phyloP scores from a whole-genome alignment of 2,113 vertebrate genomes.

The Rhegmatorhina hoffmannsi region DNA sequence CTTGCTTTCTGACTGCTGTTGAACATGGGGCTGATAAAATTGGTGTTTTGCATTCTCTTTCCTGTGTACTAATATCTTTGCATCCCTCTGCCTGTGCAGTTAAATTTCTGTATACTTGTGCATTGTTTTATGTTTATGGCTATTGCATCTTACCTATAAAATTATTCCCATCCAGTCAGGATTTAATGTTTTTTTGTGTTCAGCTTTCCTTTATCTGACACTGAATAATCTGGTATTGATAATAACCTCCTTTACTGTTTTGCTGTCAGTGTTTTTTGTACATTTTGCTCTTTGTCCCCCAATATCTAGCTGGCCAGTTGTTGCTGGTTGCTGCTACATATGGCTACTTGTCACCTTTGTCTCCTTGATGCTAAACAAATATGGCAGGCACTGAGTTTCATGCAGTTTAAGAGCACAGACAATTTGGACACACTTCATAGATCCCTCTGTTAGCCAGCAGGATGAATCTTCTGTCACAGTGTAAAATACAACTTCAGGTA shows the following conservation, averaged over 20 bases:
- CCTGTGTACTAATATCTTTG: not conserved
- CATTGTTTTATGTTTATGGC: not conserved
- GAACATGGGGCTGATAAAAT: not conserved
- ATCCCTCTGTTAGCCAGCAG: not conserved
- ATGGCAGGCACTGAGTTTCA: not conserved
- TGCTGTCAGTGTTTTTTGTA: fast-evolving
- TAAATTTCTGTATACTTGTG: not conserved
- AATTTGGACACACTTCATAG: not conserved
- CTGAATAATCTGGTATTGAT: not conserved
- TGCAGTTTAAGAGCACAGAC: not conserved
- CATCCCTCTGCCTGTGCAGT: not conserved
- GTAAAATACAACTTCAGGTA: not conserved
- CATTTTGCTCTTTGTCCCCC: not conserved
- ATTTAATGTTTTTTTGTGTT: not conserved
- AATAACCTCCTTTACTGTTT: not conserved
- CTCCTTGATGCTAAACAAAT: not conserved
- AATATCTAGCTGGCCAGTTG: not conserved
- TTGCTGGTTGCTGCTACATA: not conserved
- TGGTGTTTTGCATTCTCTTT: not conserved
- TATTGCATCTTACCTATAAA: not conserved
- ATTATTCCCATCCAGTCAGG: not conserved
- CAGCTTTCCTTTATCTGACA: not conserved
- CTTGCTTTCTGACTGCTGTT: not conserved
- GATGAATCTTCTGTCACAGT: not conserved
- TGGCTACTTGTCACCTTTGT: not conserved